These are phyloP conservation scores for Lepidochitona cinerea DNA, from an alignment of 2,888 invertebrate species.

Conservation along the genomic window DNA sequence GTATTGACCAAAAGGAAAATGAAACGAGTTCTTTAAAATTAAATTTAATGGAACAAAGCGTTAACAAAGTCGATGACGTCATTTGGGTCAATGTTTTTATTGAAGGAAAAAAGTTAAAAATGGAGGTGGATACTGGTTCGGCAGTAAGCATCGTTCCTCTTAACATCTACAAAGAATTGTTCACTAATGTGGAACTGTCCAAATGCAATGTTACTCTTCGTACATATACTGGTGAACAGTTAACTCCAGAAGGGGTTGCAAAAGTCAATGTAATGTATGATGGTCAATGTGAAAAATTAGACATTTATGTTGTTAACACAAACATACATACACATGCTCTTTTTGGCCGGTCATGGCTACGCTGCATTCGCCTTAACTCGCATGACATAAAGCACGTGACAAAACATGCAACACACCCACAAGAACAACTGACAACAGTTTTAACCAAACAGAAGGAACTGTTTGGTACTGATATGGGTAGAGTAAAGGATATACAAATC, in stretches of 20 bases:
- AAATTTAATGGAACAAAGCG: not conserved
- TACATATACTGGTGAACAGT: constrained; percentile 1
- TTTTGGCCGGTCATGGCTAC: constrained; percentile 20
- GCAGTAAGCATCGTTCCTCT: not conserved
- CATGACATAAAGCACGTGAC: not conserved
- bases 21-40: not conserved
- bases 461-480: not conserved
- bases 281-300: not conserved
- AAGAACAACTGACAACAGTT: not conserved
- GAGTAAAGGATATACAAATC: constrained; percentile 7
- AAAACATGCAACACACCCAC: not conserved
- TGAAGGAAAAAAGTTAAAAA: constrained; percentile 9
- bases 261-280: not conserved
- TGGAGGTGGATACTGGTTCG: constrained; percentile 31
- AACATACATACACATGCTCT: constrained; percentile 12
- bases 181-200: not conserved
- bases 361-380: constrained; percentile 15
- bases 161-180: not conserved
- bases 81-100: not conserved
- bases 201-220: not conserved
- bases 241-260: not conserved
- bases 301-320: not conserved
- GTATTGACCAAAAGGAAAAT: not conserved
- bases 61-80: not conserved
- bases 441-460: not conserved